A percentile compares a stretch with the other conserved stretches of the same genome.
These are phyloP conservation scores for Lutraria lutraria DNA, from an alignment of 2,888 invertebrate genomes.

Conservation along the genomic window DNA sequence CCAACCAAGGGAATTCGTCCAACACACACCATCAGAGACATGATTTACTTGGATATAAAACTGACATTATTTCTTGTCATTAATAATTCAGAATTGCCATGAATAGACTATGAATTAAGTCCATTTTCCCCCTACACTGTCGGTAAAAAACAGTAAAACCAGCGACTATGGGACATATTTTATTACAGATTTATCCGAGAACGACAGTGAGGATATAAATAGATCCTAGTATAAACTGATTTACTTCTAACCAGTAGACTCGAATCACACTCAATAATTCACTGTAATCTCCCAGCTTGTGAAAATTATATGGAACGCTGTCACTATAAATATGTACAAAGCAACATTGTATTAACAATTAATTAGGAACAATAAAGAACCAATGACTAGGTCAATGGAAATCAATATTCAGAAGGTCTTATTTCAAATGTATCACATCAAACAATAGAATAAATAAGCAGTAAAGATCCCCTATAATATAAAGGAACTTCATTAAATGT, in stretches of 20 bases:
- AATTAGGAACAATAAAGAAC: not conserved
- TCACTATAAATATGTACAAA: not conserved
- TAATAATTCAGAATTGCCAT: not conserved
- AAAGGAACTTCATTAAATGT: not conserved
- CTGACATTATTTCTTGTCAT: conserved; percentile 8
- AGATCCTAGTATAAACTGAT: not conserved
- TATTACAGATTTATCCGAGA: not conserved
- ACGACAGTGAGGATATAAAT: not conserved
- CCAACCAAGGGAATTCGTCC: not conserved
- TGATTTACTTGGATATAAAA: conserved; percentile 6
- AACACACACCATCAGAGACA: not conserved
- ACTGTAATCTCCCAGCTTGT: not conserved
- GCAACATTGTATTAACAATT: not conserved
- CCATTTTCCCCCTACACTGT: not conserved
- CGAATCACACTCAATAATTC: conserved; percentile 13
- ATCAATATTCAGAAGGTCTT: not conserved
- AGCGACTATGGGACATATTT: not conserved
- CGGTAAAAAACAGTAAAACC: not conserved
- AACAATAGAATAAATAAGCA: not conserved
- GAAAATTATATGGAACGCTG: not conserved
- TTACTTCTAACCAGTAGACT: not conserved
- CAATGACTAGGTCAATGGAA: not conserved
- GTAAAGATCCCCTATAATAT: not conserved
- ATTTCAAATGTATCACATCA: not conserved
- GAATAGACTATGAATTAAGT: not conserved